Conservation (phyloP, 1,140 invertebrate genomes). For the Dendrolimus punctatus region DNA sequence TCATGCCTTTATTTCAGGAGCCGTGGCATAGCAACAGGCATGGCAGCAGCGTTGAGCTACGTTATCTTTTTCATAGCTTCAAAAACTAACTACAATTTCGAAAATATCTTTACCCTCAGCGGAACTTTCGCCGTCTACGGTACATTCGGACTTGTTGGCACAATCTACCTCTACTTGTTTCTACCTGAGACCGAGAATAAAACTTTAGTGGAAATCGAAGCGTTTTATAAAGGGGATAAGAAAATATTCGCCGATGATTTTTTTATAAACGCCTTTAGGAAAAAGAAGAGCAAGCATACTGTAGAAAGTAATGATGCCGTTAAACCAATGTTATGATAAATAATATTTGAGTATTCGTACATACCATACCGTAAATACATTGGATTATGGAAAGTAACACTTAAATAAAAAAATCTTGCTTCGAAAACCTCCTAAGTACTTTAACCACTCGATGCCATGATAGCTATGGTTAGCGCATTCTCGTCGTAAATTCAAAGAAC, state of each 20-base stretch:
- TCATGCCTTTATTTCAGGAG: conserved; percentile 45
- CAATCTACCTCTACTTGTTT: conserved; percentile 75
- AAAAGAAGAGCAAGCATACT: conserved; percentile 17
- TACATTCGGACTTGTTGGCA: conserved; percentile 69
- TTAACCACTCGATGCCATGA: too few species aligned
- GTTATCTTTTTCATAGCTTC: conserved; percentile 74
- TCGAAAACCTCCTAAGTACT: too few species aligned
- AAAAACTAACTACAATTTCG: conserved; percentile 75
- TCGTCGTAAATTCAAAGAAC: too few species aligned
- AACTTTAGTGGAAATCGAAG: conserved; percentile 81
- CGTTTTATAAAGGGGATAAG: conserved; percentile 44
- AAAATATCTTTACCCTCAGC: conserved; percentile 68
- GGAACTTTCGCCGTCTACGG: conserved; percentile 77
- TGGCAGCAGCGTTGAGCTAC: conserved; percentile 74
- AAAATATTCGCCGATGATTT: conserved; percentile 59
- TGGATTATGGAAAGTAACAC: too few species aligned
- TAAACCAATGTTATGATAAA: conserved; percentile 50
- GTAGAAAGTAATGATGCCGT: conserved; percentile 20
- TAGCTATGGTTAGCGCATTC: too few species aligned
- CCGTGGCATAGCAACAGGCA: conserved; percentile 73
- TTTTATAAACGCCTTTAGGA: conserved; percentile 53
- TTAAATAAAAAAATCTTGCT: too few species aligned
- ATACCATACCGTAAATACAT: not conserved
- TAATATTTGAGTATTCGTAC: conserved; percentile 7
- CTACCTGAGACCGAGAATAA: conserved; percentile 87